Evolutionary conservation across 2,888 invertebrate species (phyloP), one percentile per base, ranked within the genome.

Genomic region (Dicroscelio sp.): DNA sequence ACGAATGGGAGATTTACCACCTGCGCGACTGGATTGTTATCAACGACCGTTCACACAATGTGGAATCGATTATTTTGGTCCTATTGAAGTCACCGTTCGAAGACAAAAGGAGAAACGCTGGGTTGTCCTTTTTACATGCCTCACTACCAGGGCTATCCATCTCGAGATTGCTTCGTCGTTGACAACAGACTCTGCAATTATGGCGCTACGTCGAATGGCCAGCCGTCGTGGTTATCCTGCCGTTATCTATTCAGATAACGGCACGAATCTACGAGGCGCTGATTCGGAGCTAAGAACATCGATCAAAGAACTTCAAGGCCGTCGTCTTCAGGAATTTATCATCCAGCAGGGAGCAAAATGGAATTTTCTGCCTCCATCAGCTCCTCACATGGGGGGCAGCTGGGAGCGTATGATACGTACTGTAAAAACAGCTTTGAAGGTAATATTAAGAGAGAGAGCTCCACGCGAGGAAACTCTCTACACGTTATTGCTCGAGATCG

Each of bases 61-160:
- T n/a, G n/a, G n/a, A n/a, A n/a, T n/a, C n/a, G n/a, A n/a, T n/a
- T n/a, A n/a, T n/a, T n/a, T n/a, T n/a, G n/a, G n/a, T n/a, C n/a
- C n/a, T n/a, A n/a, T n/a, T n/a, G n/a, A n/a, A n/a, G n/a, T n/a
- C n/a, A n/a, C n/a, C n/a, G n/a, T n/a, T n/a, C n/a, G n/a, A n/a
- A n/a, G n/a, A n/a, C n/a, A n/a, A n/a, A n/a, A n/a, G n/a, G 94
- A 94, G 91, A 94, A 93, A 63, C 84, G 93, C 12, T 92, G 92
- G 86, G 90, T 93, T 2, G 94, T 86, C 1, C 20, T 94, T 0
- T 93, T 94, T 52, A 94, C 93, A 0, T 94, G 92, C 58, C 69
- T 93, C 0, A 92, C 92, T 0, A 86, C 88, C 12, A 65, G 93
- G 27, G 93, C 91, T 0, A 69, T 94, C 1, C 93, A 93, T 55